Base-by-base conservation (phyloP, 2,113 vertebrate genomes). In the Oncorhynchus mykiss region DNA sequence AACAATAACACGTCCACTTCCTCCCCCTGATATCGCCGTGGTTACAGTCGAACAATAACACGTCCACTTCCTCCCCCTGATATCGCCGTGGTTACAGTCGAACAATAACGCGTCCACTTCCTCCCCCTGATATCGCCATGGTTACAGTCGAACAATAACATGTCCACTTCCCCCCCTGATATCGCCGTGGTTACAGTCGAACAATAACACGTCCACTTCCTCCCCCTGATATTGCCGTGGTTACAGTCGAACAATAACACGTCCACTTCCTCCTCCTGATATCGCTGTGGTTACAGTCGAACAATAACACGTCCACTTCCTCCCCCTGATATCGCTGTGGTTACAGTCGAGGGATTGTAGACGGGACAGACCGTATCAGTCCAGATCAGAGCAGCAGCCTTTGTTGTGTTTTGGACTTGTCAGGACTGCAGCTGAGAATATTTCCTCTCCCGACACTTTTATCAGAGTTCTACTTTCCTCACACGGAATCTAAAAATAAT, bases 1-100 rank as follows among this genome's bases (percentile, higher is more conserved):
- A 91, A 90, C 86, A 92, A 91, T 90, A 92, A 91, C 88, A 91
- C 82, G 75, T 83, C 79, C 78, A 81, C 87, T 90, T 91, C 88
- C 87, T 89, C 60, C 49, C 49, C 76, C 73, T 80, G 88, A 91
- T 89, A 89, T 39, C 31, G 78, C 29, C 34, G 54, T 18, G 73
- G 79, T 84, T 87, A 76, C 66, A 75, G 59, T 79, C 14, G 24
- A 84, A 25, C 25, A 25, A 25, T 25, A 25, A 25, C 25, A 25
- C 2, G 25, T 25, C 25, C 25, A 25, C 25, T 25, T 25, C 25
- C 25, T 25, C 25, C 25, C 25, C 25, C 25, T 25, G 25, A 25
- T 25, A 25, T 25, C 25, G 25, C 25, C 2, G 25, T 25, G 25
- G 25, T 25, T 25, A 25, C 25, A 25, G 25, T 25, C 25, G 25